Base-by-base conservation (phyloP, 2,888 invertebrate genomes). In the Volucella zonaria region DNA sequence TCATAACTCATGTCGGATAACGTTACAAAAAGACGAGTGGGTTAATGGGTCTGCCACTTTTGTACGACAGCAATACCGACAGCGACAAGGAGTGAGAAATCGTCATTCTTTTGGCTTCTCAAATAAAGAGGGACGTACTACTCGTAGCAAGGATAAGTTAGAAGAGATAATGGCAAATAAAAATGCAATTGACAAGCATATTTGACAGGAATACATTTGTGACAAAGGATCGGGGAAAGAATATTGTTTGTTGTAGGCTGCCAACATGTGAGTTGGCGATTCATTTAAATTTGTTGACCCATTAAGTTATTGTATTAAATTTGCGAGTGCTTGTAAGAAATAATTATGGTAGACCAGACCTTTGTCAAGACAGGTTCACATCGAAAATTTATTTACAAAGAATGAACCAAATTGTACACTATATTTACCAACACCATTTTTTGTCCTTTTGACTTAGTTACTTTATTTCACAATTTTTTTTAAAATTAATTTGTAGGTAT, bases 1-100 rank as follows among this genome's bases (percentile, higher is more conserved):
- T 85, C 76, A 85, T 85, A 85, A 85, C 58, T 85, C 81, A 81
- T 76, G 81, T 77, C 81, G 75, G 85, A 85, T 85, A 85, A 85
- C 61, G 68, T 81, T 77, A 52, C 81, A 68, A 38, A 42, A 85
- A 85, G 85, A 85, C 68, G 81, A 85, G 81, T 85, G 67, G 76
- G 81, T 77, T 85, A 81, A 81, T 73, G 80, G 83, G 67, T 51
- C 40, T 78, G 68, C 38, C 68, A 78, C 58, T 74, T 81, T 83
- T 79, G 59, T 74, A 31, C 31, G 31, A 31, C 31, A 31, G 6
- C 31, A 31, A 6, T 31, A 31, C 6, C 31, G 4, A 31, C 31
- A 31, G 61, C 54, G 71, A 77, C 54, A 58, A 71, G 66, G 61
- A 82, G 70, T 80, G 75, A 80, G 66, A 40, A 12, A 40, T 45